A percentile compares a stretch with the other conserved stretches of the same genome.
These are phyloP conservation scores for Furcula furcula DNA, from an alignment of 2,888 invertebrate genomes.

Conservation along the genomic window DNA sequence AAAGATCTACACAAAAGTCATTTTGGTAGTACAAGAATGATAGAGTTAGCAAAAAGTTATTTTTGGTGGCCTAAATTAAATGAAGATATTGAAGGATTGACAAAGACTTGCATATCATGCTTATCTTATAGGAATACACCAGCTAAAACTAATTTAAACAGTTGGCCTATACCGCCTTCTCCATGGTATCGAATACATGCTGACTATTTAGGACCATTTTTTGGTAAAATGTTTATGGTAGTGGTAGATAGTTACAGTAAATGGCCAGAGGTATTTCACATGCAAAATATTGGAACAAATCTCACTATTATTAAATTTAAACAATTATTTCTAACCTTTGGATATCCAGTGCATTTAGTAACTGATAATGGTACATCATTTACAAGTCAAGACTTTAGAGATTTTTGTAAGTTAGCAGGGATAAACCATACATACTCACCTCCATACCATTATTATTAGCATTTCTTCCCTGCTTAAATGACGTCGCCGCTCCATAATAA, in stretches of 20 bases:
- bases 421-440: too few relatives aligned
- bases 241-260: conserved; percentile 9
- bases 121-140: conserved; percentile 2
- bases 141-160: conserved; percentile 4
- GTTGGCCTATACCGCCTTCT: conserved; percentile 15
- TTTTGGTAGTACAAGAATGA: conserved; percentile 1
- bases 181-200: conserved; percentile 22
- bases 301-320: conserved; percentile 17
- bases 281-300: conserved; percentile 4
- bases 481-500: too few relatives aligned
- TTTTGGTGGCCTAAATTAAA: conserved; percentile 5
- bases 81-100: background rate
- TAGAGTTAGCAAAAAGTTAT: background rate
- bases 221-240: conserved; percentile 18
- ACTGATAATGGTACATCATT: too few relatives aligned
- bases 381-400: too few relatives aligned
- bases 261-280: conserved; percentile 10
- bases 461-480: too few relatives aligned
- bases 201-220: conserved; percentile 18
- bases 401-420: too few relatives aligned
- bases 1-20: background rate
- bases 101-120: conserved; percentile 1
- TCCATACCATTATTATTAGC: too few relatives aligned
- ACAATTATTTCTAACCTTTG: conserved; percentile 13
- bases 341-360: conserved; percentile 8